phyloP scores from a whole-genome alignment of 2,888 invertebrate genomes.

The Troides oblongomaculatus region DNA sequence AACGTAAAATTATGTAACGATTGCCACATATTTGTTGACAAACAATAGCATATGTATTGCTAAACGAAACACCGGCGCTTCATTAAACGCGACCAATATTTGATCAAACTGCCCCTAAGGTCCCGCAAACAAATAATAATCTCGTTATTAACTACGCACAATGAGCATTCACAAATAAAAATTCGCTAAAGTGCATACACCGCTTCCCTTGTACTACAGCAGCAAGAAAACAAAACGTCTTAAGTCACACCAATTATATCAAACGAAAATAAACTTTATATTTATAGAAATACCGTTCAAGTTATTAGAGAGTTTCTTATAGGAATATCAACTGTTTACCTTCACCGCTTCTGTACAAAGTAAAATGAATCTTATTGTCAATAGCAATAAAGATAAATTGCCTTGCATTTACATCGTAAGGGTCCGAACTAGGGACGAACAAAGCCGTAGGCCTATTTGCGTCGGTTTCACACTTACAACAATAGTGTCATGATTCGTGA shows the following conservation, averaged over 20 bases:
- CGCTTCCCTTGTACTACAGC: conserved; percentile 42
- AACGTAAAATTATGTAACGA: conserved; percentile 6
- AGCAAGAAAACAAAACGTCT: conserved; percentile 34
- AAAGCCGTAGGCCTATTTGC: conserved; percentile 75
- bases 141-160: conserved; percentile 62
- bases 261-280: conserved; percentile 36
- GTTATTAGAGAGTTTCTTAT: not conserved
- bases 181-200: conserved; percentile 54
- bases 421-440: conserved; percentile 42
- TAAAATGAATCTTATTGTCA: conserved; percentile 32
- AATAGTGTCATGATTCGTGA: conserved; percentile 81
- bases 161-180: conserved; percentile 61
- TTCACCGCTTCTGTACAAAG: conserved; percentile 40
- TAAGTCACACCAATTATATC: conserved; percentile 17
- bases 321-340: not conserved
- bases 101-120: conserved; percentile 55
- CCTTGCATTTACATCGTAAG: conserved; percentile 21
- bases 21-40: conserved; percentile 33
- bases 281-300: rapidly evolving
- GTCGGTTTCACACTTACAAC: conserved; percentile 81
- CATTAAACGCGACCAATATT: conserved; percentile 65
- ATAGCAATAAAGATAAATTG: conserved; percentile 31
- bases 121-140: conserved; percentile 56
- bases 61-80: conserved; percentile 45
- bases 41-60: conserved; percentile 35